Base-by-base conservation (phyloP, 1,140 invertebrate species). In the Schlechtendalia chinensis region DNA sequence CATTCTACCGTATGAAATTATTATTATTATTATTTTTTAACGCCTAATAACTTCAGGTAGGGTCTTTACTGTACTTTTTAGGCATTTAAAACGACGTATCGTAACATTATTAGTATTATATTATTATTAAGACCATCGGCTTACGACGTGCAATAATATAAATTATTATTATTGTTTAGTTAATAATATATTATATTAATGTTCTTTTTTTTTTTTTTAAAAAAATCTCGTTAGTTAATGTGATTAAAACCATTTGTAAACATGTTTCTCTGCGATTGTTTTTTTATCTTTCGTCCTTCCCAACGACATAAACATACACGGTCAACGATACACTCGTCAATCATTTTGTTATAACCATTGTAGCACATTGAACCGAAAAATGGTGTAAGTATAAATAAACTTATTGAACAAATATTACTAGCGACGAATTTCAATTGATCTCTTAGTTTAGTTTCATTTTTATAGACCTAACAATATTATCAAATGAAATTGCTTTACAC, bases 111-210 rank as follows among this genome's bases (percentile, higher is more conserved):
- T 45, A 45, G 8, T 67, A 47, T 22, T 24, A 47, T 24, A 47
- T 16, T 29, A 67, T 67, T 67, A 45, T 69, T 67, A 69, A 69
- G 22, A 69, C 45, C 10, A 53, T 72, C 69, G 17, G 69, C 69
- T 72, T 72, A 29, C 53, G 50, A 72, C 24, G 69, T 72, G 69
- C 69, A 72, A 72, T 72, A 54, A 72, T 54, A 47, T 17, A 27
- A 19, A 72, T 69, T 53, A 71, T 72, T 53, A 71, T 72, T 54
- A 72, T 72, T 54, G 47, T 72, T 54, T 54, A 72, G 47, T 72
- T 54, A 32, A 72, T 54, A 54, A 27, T 53, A 53, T 53, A 67
- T 63, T 24, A 67, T 71, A 54, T 19, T 29, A 53, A 72, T 72
- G 27, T 72, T 72, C 24, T 27, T 71, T 71, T 67, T 65, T n/a